phyloP scores from a whole-genome alignment of 2,113 vertebrate genomes.

The Numida meleagris region DNA sequence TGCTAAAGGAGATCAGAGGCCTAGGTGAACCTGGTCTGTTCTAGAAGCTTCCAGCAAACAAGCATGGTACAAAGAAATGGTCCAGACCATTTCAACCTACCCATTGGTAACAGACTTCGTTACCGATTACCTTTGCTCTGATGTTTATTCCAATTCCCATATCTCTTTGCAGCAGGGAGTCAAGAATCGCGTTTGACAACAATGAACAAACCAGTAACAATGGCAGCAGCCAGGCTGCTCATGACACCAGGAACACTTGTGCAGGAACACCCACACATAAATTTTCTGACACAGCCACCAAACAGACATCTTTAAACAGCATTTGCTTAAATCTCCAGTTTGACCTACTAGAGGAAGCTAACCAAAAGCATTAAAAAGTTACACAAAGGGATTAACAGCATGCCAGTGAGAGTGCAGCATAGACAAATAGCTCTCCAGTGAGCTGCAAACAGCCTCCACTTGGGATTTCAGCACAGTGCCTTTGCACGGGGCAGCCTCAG shows the following conservation, averaged over 20 bases:
- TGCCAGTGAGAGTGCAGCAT: not conserved
- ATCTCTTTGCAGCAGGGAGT: not conserved
- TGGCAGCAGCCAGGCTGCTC: not conserved
- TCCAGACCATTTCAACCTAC: not conserved
- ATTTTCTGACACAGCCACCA: not conserved
- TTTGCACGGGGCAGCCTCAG: not conserved
- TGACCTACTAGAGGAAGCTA: not conserved
- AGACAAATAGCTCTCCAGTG: not conserved
- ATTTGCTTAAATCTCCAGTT: not conserved
- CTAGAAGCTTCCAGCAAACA: not conserved
- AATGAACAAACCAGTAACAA: not conserved
- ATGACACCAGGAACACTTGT: not conserved
- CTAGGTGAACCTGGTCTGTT: accelerated
- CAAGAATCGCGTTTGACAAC: not conserved
- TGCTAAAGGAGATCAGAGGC: not conserved
- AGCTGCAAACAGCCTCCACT: not conserved
- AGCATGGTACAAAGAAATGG: not conserved
- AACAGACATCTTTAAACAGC: not conserved
- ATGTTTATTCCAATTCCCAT: not conserved
- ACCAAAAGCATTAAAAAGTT: not conserved
- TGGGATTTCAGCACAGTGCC: not conserved
- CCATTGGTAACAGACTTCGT: not conserved
- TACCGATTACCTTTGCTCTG: accelerated
- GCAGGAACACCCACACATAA: not conserved
- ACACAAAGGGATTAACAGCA: not conserved